These are phyloP conservation scores for Torymus tubicola DNA, from an alignment of 2,888 invertebrate species.

Conservation along the genomic window DNA sequence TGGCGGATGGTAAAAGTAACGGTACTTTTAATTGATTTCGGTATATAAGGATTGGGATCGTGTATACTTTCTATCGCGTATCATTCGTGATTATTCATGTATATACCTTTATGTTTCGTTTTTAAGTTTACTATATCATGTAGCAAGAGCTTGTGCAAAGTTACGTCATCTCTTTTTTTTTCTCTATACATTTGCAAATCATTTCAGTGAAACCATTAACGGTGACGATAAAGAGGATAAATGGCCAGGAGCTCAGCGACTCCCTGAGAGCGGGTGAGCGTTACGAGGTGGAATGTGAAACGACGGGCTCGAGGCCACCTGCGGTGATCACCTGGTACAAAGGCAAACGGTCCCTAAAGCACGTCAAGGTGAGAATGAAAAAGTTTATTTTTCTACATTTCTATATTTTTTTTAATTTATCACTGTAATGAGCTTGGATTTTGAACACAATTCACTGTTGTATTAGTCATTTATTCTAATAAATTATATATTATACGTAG, in stretches of 20 bases:
- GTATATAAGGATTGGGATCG: too few species aligned
- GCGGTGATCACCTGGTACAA: conserved; percentile 94
- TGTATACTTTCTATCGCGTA: too few species aligned
- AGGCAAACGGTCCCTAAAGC: conserved; percentile 85
- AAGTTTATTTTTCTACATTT: background rate
- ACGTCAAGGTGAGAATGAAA: conserved; percentile 82
- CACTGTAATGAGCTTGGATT: too few species aligned
- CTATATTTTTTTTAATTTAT: background rate
- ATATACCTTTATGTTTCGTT: too few species aligned
- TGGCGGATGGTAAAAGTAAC: too few species aligned
- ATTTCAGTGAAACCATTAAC: conserved; percentile 88
- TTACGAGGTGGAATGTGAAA: conserved; percentile 90
- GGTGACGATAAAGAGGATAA: conserved; percentile 82
- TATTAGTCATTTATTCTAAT: too few species aligned
- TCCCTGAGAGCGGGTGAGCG: conserved; percentile 89
- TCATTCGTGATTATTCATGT: too few species aligned
- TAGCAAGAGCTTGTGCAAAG: too few species aligned
- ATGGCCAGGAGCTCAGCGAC: conserved; percentile 59
- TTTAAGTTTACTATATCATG: too few species aligned
- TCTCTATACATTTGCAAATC: background rate
- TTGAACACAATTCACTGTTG: too few species aligned
- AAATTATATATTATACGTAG: too few species aligned
- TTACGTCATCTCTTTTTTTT: background rate
- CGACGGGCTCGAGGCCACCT: conserved; percentile 90
- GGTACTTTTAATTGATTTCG: too few species aligned